Evolutionary conservation across 2,888 invertebrate species (phyloP).

Genomic region (Tolmerus cingulatus): DNA sequence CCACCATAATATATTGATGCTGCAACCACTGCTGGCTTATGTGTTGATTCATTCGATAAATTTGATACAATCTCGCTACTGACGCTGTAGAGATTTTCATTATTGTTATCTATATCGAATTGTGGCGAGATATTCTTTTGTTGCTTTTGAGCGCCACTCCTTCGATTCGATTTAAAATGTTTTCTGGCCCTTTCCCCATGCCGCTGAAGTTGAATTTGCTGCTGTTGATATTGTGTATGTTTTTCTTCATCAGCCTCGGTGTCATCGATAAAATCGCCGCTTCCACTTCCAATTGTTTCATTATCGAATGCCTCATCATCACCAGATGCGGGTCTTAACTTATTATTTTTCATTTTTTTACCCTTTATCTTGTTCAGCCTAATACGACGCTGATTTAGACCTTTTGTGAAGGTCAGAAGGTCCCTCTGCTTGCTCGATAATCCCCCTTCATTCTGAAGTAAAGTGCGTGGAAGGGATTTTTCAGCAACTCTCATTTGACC

Average conservation of each 20-base stretch:
- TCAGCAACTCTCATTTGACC: not conserved
- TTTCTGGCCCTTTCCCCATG: not conserved
- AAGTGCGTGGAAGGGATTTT: not conserved
- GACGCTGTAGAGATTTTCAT: slow-evolving; percentile 47
- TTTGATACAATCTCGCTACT: slow-evolving; percentile 49
- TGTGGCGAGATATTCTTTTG: not conserved
- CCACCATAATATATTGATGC: not conserved
- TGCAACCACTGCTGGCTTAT: not conserved
- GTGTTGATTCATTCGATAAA: slow-evolving; percentile 29
- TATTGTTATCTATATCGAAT: not conserved
- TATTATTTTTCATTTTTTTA: not conserved
- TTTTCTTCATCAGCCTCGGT: slow-evolving; percentile 26
- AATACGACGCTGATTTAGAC: not conserved
- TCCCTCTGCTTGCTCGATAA: not conserved
- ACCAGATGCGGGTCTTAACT: not conserved
- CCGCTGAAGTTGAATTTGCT: not conserved
- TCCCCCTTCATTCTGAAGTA: not conserved
- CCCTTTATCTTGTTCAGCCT: not conserved
- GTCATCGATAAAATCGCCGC: slow-evolving; percentile 51
- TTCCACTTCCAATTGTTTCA: slow-evolving; percentile 51
- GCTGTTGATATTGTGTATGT: not conserved
- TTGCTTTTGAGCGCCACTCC: not conserved
- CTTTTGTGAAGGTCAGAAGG: slow-evolving; percentile 1
- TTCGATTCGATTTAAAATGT: not conserved
- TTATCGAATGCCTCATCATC: slow-evolving; percentile 44